phyloP scores from a whole-genome alignment of 2,113 vertebrate genomes.

The Rhizomys pruinosus region DNA sequence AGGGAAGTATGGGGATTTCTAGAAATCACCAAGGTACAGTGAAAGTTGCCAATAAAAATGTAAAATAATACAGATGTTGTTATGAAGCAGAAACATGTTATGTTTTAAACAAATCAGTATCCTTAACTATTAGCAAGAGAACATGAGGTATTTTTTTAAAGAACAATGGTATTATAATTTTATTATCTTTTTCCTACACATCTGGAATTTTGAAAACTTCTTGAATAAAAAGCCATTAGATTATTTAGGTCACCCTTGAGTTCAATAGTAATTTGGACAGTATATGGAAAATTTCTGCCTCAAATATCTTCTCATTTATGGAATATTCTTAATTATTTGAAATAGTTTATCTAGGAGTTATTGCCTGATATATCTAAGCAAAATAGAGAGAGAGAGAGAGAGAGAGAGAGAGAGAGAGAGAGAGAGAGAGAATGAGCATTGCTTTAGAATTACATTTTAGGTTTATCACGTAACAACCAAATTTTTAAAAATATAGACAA shows the following conservation, averaged over 20 bases:
- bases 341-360: conserved; percentile 53
- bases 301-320: conserved; percentile 60
- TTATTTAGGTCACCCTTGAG: conserved; percentile 76
- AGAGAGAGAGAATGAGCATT: conserved; percentile 11
- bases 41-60: conserved; percentile 87
- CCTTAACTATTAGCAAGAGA: conserved; percentile 84
- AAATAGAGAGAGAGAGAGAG: conserved; percentile 32
- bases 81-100: conserved; percentile 87
- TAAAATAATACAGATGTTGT: conserved; percentile 88
- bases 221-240: conserved; percentile 67
- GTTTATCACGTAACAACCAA: conserved; percentile 53
- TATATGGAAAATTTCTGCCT: conserved; percentile 74
- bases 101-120: conserved; percentile 84
- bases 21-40: conserved; percentile 84
- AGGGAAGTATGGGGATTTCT: conserved; percentile 85
- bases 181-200: conserved; percentile 81
- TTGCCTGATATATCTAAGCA: not conserved
- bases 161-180: conserved; percentile 74
- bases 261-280: conserved; percentile 77
- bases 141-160: conserved; percentile 71
- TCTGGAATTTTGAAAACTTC: conserved; percentile 80
- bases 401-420: conserved; percentile 21
- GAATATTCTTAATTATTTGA: conserved; percentile 61
- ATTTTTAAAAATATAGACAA: conserved; percentile 39
- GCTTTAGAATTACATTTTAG: conserved; percentile 39